Evolutionary conservation across 2,797 vertebrate species (phyloP).

Genomic region (Lacerta bilineata): DNA sequence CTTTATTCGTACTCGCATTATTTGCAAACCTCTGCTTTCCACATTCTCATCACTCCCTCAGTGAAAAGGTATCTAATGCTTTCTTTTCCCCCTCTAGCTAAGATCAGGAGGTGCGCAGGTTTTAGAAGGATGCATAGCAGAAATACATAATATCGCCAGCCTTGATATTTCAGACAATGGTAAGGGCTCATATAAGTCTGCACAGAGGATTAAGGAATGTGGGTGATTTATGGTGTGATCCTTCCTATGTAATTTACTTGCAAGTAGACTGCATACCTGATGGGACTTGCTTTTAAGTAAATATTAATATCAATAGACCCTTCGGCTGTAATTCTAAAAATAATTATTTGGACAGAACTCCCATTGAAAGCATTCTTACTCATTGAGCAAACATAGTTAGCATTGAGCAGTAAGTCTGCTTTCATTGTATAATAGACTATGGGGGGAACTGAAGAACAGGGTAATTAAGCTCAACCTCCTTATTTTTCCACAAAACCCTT

Average conservation of each 20-base stretch:
- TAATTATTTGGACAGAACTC: background rate
- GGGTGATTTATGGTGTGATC: background rate
- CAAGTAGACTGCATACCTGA: background rate
- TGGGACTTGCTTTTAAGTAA: background rate
- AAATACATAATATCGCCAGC: slow-evolving; percentile 97
- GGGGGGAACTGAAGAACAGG: too few relatives aligned
- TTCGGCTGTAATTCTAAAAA: background rate
- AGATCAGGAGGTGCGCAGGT: slow-evolving; percentile 98
- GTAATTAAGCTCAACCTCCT: background rate
- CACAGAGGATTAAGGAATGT: slow-evolving; percentile 19
- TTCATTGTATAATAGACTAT: background rate
- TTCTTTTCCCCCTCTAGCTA: slow-evolving; percentile 83
- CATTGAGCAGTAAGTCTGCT: background rate
- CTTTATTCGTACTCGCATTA: slow-evolving; percentile 1
- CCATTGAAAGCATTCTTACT: background rate
- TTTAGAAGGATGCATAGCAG: slow-evolving; percentile 96
- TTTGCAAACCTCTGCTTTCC: slow-evolving; percentile 55
- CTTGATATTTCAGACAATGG: slow-evolving; percentile 98
- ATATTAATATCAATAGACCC: background rate
- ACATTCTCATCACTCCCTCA: slow-evolving; percentile 43
- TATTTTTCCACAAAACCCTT: background rate
- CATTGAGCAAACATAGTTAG: background rate
- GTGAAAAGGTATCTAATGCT: slow-evolving; percentile 58
- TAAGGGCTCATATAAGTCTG: slow-evolving; percentile 74
- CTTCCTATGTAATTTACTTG: background rate